Conservation (phyloP, 2,888 invertebrate genomes). For the Nymphalis polychloros region DNA sequence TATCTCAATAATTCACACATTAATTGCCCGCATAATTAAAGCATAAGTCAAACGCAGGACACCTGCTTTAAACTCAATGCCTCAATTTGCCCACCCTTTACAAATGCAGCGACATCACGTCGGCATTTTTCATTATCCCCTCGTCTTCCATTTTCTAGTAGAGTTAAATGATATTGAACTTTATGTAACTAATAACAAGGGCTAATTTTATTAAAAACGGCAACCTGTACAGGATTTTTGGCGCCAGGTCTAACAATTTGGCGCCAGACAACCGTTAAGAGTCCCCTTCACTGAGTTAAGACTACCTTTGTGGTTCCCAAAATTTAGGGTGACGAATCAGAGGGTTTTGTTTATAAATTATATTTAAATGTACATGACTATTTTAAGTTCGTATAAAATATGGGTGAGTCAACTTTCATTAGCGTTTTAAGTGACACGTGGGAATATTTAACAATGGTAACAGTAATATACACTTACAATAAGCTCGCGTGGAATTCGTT, state of each 20-base stretch:
- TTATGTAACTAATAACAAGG: constrained; percentile 30
- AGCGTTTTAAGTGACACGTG: constrained; percentile 1
- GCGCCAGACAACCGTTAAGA: constrained; percentile 70
- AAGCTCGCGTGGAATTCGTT: no score
- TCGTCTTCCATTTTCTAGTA: constrained; percentile 12
- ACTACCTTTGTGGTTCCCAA: constrained; percentile 37
- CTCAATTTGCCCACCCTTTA: constrained; percentile 28
- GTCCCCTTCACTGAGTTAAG: constrained; percentile 38
- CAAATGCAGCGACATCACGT: constrained; percentile 36
- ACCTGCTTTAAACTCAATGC: constrained; percentile 2
- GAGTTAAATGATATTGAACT: constrained; percentile 32
- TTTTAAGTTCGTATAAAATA: not conserved
- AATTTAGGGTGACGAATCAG: constrained; percentile 32
- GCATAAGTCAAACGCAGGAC: constrained; percentile 39
- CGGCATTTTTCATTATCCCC: constrained; percentile 33
- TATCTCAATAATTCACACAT: constrained; percentile 12
- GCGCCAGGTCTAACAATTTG: constrained; percentile 59
- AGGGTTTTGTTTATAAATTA: constrained; percentile 22
- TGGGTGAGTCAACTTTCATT: constrained; percentile 8
- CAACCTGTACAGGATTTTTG: constrained; percentile 42
- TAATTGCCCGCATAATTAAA: constrained; percentile 26
- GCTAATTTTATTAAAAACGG: constrained; percentile 25
- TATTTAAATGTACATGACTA: not conserved
- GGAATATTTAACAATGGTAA: not conserved
- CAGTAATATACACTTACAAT: no score